phyloP scores from a whole-genome alignment of 2,797 vertebrate species.

The Euthynnus affinis region DNA sequence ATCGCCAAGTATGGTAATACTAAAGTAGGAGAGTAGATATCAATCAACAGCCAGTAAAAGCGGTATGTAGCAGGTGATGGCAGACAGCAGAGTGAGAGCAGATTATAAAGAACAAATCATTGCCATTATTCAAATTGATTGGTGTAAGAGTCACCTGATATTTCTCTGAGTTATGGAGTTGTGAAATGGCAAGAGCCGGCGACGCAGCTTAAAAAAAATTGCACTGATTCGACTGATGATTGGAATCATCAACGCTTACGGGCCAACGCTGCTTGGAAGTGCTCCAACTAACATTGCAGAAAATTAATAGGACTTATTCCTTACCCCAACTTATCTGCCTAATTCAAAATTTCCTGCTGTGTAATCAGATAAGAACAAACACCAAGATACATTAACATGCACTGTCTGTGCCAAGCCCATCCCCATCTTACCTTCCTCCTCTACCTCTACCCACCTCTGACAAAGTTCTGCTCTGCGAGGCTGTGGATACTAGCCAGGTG shows the following conservation, averaged over 20 bases:
- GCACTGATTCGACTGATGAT: background rate
- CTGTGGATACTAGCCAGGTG: constrained; percentile 96
- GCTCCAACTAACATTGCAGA: constrained; percentile 3
- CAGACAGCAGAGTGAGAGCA: constrained; percentile 22
- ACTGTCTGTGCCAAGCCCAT: background rate
- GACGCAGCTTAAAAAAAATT: background rate
- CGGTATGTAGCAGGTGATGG: background rate
- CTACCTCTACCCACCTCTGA: constrained; percentile 87
- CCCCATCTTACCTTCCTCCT: background rate
- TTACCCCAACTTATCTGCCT: constrained; percentile 13
- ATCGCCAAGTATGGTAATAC: constrained; percentile 40
- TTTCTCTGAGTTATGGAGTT: background rate
- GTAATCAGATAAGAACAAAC: constrained; percentile 14
- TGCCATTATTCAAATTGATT: constrained; percentile 20
- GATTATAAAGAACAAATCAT: constrained; percentile 22
- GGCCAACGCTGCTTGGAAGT: background rate
- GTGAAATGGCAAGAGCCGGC: background rate
- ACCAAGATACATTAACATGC: background rate
- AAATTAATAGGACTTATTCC: constrained; percentile 7
- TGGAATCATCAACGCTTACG: background rate
- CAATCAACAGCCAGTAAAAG: constrained; percentile 37
- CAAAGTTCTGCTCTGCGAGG: constrained; percentile 91
- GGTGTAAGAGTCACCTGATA: constrained; percentile 8
- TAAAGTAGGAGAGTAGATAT: constrained; percentile 44
- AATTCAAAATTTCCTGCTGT: constrained; percentile 21